Conservation (phyloP, 2,797 vertebrate species). For the Schizopygopsis pylzovi region DNA sequence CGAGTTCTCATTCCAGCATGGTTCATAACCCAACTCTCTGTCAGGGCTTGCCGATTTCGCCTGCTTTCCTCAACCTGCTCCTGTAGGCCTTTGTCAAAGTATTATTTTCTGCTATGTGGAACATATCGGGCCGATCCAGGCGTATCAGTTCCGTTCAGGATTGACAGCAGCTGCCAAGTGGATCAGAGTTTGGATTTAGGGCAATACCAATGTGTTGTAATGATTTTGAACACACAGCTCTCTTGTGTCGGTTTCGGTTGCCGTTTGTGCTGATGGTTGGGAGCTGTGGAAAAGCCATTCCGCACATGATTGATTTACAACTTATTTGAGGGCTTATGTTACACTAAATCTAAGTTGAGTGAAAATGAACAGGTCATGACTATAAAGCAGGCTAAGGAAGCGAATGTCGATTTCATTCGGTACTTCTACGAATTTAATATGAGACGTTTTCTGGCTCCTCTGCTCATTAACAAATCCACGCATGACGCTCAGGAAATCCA, state of each 20-base stretch:
- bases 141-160: constrained; percentile 54
- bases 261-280: constrained; percentile 31
- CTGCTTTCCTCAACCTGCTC: constrained; percentile 66
- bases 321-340: constrained; percentile 27
- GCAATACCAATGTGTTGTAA: constrained; percentile 51
- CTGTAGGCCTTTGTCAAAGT: constrained; percentile 63
- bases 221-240: constrained; percentile 54
- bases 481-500: constrained; percentile 49
- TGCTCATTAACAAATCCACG: constrained; percentile 37
- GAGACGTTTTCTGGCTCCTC: constrained; percentile 19
- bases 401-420: constrained; percentile 26
- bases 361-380: constrained; percentile 39
- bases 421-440: constrained; percentile 14
- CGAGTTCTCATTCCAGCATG: constrained; percentile 55
- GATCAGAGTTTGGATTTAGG: constrained; percentile 53
- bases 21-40: constrained; percentile 72
- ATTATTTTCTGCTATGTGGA: constrained; percentile 53
- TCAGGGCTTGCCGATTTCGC: constrained; percentile 77
- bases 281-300: constrained; percentile 42
- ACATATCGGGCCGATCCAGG: constrained; percentile 62
- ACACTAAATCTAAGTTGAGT: constrained; percentile 36
- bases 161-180: constrained; percentile 49
- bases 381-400: constrained; percentile 25
- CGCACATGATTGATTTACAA: constrained; percentile 40
- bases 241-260: constrained; percentile 33